Percentiles rank a stretch among this genome's conserved stretches.
These are phyloP conservation scores for Gnathonemus longibarbis DNA, from an alignment of 2,113 vertebrate genomes.

Conservation along the genomic window DNA sequence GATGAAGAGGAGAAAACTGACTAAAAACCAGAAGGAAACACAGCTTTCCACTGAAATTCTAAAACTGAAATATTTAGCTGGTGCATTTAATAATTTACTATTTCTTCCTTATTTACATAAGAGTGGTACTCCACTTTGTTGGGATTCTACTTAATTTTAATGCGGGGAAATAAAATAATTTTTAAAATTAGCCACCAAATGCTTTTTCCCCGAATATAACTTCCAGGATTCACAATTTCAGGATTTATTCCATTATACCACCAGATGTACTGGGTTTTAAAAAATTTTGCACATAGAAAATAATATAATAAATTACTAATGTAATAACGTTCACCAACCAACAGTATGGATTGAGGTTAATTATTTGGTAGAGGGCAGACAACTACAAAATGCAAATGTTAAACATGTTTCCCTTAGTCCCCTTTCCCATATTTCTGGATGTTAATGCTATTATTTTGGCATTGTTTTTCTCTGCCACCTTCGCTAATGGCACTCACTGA, in stretches of 20 bases:
- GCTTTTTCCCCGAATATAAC: not conserved
- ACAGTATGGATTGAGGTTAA: not conserved
- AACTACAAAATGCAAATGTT: not conserved
- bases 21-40: not conserved
- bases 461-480: not conserved
- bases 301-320: not conserved
- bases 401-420: not conserved
- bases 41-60: not conserved
- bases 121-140: not conserved
- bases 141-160: not conserved
- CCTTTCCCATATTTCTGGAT: not conserved
- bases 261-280: not conserved
- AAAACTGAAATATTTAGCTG: not conserved
- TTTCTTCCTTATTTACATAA: constrained; percentile 1
- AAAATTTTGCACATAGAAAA: not conserved
- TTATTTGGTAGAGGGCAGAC: not conserved
- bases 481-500: constrained; percentile 14
- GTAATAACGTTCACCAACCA: not conserved
- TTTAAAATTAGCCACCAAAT: not conserved
- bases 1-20: not conserved
- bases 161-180: not conserved
- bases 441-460: not conserved
- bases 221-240: not conserved
- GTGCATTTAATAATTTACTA: not conserved
- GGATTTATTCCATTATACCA: not conserved